Evolutionary conservation across 2,888 invertebrate genomes (phyloP).

Genomic region (Spialia ferax): DNA sequence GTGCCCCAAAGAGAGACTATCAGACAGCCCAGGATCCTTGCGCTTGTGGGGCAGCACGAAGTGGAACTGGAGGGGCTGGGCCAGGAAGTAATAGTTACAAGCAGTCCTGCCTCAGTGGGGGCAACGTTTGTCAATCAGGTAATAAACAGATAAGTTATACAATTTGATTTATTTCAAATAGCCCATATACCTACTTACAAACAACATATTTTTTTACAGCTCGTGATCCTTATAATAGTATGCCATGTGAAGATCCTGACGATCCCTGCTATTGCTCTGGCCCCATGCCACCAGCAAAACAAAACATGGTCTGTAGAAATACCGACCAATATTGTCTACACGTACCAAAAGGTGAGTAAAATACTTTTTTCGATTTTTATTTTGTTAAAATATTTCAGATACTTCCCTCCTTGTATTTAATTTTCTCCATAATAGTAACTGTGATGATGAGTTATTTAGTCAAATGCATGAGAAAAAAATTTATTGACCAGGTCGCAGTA

Average conservation of each 20-base stretch:
- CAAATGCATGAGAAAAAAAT: constrained; percentile 46
- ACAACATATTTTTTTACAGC: constrained; percentile 49
- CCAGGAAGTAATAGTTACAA: constrained; percentile 27
- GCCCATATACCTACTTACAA: no score
- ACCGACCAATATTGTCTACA: constrained; percentile 78
- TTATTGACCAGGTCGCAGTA: constrained; percentile 81
- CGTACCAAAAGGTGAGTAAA: constrained; percentile 73
- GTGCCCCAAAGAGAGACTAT: constrained; percentile 64
- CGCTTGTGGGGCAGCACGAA: constrained; percentile 66
- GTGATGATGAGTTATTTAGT: neutral
- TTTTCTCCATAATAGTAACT: neutral
- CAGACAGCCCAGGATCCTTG: constrained; percentile 70
- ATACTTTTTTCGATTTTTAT: constrained; percentile 34
- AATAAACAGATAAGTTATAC: neutral
- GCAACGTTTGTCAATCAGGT: constrained; percentile 63
- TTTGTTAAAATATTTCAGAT: constrained; percentile 14
- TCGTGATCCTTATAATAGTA: constrained; percentile 67
- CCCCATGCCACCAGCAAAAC: constrained; percentile 60
- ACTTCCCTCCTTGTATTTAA: neutral
- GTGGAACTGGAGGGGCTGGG: constrained; percentile 42
- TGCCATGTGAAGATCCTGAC: constrained; percentile 73
- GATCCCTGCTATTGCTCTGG: constrained; percentile 77
- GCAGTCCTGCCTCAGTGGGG: constrained; percentile 48
- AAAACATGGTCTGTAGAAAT: constrained; percentile 72
- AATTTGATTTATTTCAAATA: no score